Evolutionary conservation across 1,140 invertebrate genomes (phyloP), one percentile per base, ranked within the genome.

Genomic region (Oryctes rhinoceros): DNA sequence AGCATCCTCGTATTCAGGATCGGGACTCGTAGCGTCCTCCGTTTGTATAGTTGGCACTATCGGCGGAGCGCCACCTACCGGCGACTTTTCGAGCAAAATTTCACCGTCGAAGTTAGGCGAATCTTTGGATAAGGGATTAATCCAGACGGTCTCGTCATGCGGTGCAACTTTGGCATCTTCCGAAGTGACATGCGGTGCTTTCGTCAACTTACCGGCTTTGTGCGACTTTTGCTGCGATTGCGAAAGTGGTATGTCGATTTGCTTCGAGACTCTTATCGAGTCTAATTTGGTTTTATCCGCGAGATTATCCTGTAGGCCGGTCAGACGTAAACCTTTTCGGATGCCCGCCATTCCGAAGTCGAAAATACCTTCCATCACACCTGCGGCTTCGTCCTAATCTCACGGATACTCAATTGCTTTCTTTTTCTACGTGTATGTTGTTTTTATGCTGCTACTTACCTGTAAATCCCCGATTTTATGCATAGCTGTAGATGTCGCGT

Each of bases 1-100:
- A 0, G 91, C 90, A 83, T 94, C 93, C 85, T 94, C 93, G 84
- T 94, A 94, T 82, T 93, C 90, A 0, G 92, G 92, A 84, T 91
- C 90, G 0, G 90, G 90, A 81, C 89, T 90, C 11, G 35, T 20
- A 15, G 20, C 15, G 24, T 81, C 80, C 39, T 78, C 67, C 10
- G 76, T 59, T 5, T 4, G 13, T 71, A 71, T 71, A 9, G 65
- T 71, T 15, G 65, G 65, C 24, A 71, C 65, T 20, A 76, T 18
- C 10, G 30, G 9, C 10, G 15, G 9, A 15, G 9, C 39, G 39
- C 39, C 39, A 44, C 5, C 24, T 11, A 39, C 30, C 3, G 75
- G 75, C n/a, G 37, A 49, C 5, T 76, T 76, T n/a, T 76, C 85
- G 81, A 84, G 80, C 48, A 84, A 80, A 78, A 85, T 85, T 35